Evolutionary conservation across 2,888 invertebrate genomes (phyloP), one percentile per base, ranked within the genome.

Genomic region (Platycheirus rosarum): DNA sequence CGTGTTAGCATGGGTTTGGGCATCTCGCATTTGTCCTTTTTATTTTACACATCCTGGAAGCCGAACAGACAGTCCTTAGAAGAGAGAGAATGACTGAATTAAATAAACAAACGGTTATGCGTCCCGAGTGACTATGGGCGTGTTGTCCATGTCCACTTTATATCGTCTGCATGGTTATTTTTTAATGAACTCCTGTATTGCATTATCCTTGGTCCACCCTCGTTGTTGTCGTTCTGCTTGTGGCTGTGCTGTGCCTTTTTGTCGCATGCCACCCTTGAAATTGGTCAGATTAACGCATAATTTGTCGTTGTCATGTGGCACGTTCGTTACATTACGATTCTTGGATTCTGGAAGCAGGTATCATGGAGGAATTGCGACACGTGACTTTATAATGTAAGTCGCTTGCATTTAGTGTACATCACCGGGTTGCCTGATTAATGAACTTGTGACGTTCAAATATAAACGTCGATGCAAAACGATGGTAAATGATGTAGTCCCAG

Each of bases 221-320:
- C 7, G 4, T 42, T 2, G 40, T 40, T 7, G 16, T 16, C 8
- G 0, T 2, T 51, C 11, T 9, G 0, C 3, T n/a, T 2, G 29
- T 29, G 29, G 14, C 7, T 8, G 2, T 40, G 37, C 0, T 37
- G 23, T 37, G 44, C 26, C 32, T 49, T 57, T 49, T 70, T 55
- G 49, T 42, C 32, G 60, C 60, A 70, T 40, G 55, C 44, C 51
- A 82, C 76, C 80, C 76, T 48, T 82, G 46, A 76, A 82, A 82
- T 76, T 82, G 80, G 71, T 71, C 70, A 71, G 80, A 82, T 82
- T 82, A 82, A 82, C 80, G 80, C 71, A 49, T 71, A 76, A 71
- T 76, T 71, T 76, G 71, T 49, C 71, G 62, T 40, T 62, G 80
- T 71, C 68, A 60, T 76, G 70, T 42, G 70, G 76, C 76, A 68